Conservation (phyloP, 2,888 invertebrate genomes). For the Melinaea marsaeus region DNA sequence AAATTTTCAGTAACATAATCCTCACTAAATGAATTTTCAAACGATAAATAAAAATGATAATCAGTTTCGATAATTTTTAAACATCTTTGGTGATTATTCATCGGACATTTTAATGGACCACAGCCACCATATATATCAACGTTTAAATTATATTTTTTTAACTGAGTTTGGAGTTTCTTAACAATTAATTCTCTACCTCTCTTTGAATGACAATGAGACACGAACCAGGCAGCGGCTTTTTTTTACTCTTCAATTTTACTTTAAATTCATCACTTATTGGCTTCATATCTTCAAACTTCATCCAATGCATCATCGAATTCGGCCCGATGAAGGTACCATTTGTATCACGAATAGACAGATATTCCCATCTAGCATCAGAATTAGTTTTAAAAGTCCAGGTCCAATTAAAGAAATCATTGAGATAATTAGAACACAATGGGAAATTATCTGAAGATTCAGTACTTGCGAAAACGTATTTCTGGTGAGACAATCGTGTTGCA, state of each 20-base stretch:
- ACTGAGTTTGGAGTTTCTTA: slow-evolving; percentile 36
- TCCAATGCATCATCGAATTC: slow-evolving; percentile 42
- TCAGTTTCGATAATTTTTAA: slow-evolving; percentile 41
- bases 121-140: slow-evolving; percentile 49
- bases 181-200: slow-evolving; percentile 41
- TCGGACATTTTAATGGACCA: slow-evolving; percentile 37
- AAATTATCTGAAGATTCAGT: slow-evolving; percentile 52
- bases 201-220: slow-evolving; percentile 47
- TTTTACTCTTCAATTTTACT: slow-evolving; percentile 34
- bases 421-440: slow-evolving; percentile 39
- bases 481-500: slow-evolving; percentile 39
- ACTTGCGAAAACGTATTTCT: slow-evolving; percentile 49
- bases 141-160: slow-evolving; percentile 41
- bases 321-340: slow-evolving; percentile 43
- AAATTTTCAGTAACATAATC: slow-evolving; percentile 61
- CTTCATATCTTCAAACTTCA: slow-evolving; percentile 39
- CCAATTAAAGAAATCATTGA: slow-evolving; percentile 50
- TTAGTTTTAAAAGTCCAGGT: slow-evolving; percentile 53
- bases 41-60: slow-evolving; percentile 60
- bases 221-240: slow-evolving; percentile 53
- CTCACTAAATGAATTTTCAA: slow-evolving; percentile 56
- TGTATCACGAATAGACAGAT: slow-evolving; percentile 43
- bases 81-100: slow-evolving; percentile 40
- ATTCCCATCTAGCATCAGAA: slow-evolving; percentile 49
- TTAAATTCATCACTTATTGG: slow-evolving; percentile 38